Evolutionary conservation across 2,797 vertebrate species (phyloP), one percentile per base, ranked within the genome.

Genomic region (Bovichtus variegatus): DNA sequence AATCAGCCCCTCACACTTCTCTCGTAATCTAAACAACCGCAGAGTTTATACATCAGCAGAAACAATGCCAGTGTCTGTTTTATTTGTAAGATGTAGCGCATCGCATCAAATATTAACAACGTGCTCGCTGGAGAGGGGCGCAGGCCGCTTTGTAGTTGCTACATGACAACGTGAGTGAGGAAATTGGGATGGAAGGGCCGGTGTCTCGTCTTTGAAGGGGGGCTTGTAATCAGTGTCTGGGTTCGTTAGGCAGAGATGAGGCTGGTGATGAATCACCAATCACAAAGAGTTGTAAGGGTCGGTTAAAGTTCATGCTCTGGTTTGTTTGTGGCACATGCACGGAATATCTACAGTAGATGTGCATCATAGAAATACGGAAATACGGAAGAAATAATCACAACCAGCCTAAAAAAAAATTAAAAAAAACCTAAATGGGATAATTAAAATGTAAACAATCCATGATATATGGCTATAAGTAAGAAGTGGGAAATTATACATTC

Each of bases 91-190:
- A 82, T 44, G 73, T 63, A 57, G 46, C 11, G 6, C 60, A 60
- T 81, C 38, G 34, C 71, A 89, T 89, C 74, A 89, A 89, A 81
- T 84, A 89, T 90, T 88, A 77, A 88, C 63, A 58, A 29, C 66
- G 9, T 38, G 66, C 75, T 70, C 27, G 70, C 65, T 21, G 63
- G 77, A 76, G 67, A 80, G 58, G n/a, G 71, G 70, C 6, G 13
- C 1, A 19, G 25, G 57, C 41, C 7, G 13, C 84, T 84, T 87
- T 88, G 78, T 78, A 78, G 76, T 81, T 43, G 18, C 8, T 6
- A 51, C 67, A 71, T 64, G 71, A 80, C 82, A 72, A 71, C 4
- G 2, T 9, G 46, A 76, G 77, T 40, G 41, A 81, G 82, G 86
- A 88, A 84, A 89, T 76, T 70, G 76, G 76, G 61, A 80, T 62